Evolutionary conservation across 2,797 vertebrate genomes (phyloP), one percentile per base, ranked within the genome.

Genomic region (Pseudochaenichthys georgianus): DNA sequence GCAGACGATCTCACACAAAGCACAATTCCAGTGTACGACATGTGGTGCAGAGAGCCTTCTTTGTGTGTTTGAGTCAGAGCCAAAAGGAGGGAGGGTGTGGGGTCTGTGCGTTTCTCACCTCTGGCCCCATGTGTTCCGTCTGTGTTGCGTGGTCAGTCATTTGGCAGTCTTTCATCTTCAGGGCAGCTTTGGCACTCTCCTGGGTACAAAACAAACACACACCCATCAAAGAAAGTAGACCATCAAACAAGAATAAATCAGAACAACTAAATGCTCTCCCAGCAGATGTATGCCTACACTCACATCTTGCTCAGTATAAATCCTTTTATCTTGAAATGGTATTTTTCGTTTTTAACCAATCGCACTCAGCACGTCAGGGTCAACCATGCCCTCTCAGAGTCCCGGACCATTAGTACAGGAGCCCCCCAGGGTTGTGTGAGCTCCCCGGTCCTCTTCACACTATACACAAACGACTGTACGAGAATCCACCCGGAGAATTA

Each of bases 81-180:
- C 38, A 63, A 64, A 48, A 48, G 48, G 55, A 63, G 59, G 42
- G 28, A 13, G 38, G 31, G 66, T 58, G 65, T 13, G 42, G 69
- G 47, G 28, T 73, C 51, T 82, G 82, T 85, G 78, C 77, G 78
- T 58, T 51, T 96, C 97, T 97, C 95, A 99, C 97, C 96, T 99
- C 98, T 82, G 95, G 95, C 87, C 95, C 94, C 83, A 93, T 65
- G 64, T 96, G 93, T 82, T 99, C 98, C 50, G 98, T 99, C 95
- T 99, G 98, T 0, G 98, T 98, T 84, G 95, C 95, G 91, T 96
- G 97, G 94, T 99, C 98, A 89, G 95, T 96, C 94, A 95, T 96
- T 91, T 96, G 96, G 94, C 94, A 89, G 89, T 93, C 93, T 92
- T 95, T 94, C 81, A 94, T 85, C 93, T 94, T 97, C 94, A 96